Evolutionary conservation across 2,113 vertebrate species (phyloP), one percentile per base, ranked within the genome.

Genomic region (Zapornia atra): DNA sequence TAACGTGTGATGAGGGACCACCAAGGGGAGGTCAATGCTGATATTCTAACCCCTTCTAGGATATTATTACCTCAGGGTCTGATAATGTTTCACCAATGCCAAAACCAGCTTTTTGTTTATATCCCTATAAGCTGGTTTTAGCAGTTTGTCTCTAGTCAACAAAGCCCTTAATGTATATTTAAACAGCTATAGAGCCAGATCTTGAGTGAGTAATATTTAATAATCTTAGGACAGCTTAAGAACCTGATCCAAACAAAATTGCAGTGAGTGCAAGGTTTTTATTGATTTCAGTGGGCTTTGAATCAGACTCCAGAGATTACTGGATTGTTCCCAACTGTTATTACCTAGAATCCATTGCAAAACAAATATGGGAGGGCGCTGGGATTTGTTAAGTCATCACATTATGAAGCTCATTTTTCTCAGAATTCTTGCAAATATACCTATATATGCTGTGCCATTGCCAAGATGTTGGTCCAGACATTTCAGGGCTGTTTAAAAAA

Each of bases 131-230:
- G 34, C 56, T 90, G 76, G 42, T 70, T 92, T 86, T 81, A 88
- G 60, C 56, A 73, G 42, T 90, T 92, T 88, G 26, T 81, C 79
- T 70, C 19, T 64, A 78, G 85, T 93, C 93, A 96, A 76, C 79
- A 93, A 88, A 97, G 85, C 75, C 15, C 79, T 96, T 94, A 96
- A 94, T 94, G 80, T 93, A 64, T 93, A 83, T 95, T 97, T 95
- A 88, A 96, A 94, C 76, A 94, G 85, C 76, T 86, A 53, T 88
- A 82, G 70, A 85, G 89, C 76, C 82, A 87, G 38, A 82, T 81
- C 34, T 81, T 68, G 77, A 90, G 56, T 66, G 82, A 75, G 53
- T 63, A 94, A 88, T 88, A 94, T 94, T 93, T 96, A 86, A 93
- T 90, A 92, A 92, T 86, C 65, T 90, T 96, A 76, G 80, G 65